phyloP scores from a whole-genome alignment of 2,797 vertebrate genomes.

The Sebastes goodei region DNA sequence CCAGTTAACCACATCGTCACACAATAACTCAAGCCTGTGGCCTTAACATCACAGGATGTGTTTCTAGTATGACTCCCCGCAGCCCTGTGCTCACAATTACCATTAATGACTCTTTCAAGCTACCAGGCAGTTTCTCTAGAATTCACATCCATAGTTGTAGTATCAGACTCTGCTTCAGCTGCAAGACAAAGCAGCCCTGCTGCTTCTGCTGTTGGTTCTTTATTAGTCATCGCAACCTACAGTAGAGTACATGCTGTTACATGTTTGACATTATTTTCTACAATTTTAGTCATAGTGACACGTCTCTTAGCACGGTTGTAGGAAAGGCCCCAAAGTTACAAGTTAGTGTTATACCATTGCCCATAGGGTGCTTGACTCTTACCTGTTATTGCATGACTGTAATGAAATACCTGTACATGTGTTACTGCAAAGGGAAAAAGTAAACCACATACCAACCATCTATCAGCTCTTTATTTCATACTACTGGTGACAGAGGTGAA shows the following conservation, averaged over 20 bases:
- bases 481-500: neutral
- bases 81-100: slow-evolving; percentile 52
- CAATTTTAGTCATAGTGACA: neutral
- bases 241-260: neutral
- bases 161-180: slow-evolving; percentile 12
- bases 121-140: slow-evolving; percentile 45
- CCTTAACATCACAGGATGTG: slow-evolving; percentile 43
- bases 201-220: neutral
- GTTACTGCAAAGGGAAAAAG: neutral
- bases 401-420: neutral
- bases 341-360: neutral
- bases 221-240: neutral
- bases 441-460: too few species aligned
- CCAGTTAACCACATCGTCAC: slow-evolving; percentile 12
- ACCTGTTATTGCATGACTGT: too few species aligned
- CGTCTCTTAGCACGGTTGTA: neutral
- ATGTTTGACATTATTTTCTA: neutral
- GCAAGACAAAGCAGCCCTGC: neutral
- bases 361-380: too few species aligned
- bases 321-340: too few species aligned
- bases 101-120: slow-evolving; percentile 49
- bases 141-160: slow-evolving; percentile 5
- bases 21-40: slow-evolving; percentile 47
- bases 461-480: neutral
- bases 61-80: slow-evolving; percentile 35